These are phyloP conservation scores for Tuberolachnus salignus DNA, from an alignment of 2,888 invertebrate genomes.

Conservation along the genomic window DNA sequence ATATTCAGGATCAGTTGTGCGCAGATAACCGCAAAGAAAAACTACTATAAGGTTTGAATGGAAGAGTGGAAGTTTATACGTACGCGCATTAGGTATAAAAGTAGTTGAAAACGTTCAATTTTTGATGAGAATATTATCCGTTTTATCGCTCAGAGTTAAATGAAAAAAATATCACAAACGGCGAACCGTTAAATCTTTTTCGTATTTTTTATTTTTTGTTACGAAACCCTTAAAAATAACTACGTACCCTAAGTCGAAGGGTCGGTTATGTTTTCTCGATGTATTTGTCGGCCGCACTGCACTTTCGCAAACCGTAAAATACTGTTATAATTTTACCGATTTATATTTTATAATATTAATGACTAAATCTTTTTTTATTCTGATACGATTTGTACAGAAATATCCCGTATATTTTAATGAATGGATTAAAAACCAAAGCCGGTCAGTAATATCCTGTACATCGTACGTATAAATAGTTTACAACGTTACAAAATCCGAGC, in stretches of 20 bases:
- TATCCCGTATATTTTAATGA: too few species aligned
- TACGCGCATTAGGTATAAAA: conserved; percentile 11
- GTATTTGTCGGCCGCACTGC: neutral
- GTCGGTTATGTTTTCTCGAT: neutral
- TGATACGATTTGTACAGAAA: too few species aligned
- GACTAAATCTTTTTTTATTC: too few species aligned
- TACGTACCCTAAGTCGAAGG: neutral
- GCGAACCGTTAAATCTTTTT: neutral
- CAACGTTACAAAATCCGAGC: too few species aligned
- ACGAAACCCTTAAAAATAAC: conserved; percentile 31
- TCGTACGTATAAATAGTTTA: too few species aligned
- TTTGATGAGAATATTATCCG: conserved; percentile 9
- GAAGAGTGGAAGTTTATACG: neutral
- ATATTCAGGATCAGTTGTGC: neutral
- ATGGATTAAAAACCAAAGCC: too few species aligned
- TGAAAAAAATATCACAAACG: conserved; percentile 8
- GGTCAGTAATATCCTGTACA: too few species aligned
- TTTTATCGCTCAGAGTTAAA: conserved; percentile 24
- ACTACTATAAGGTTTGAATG: neutral
- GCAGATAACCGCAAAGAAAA: neutral
- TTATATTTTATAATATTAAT: too few species aligned
- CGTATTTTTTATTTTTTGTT: neutral
- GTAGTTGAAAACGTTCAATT: conserved; percentile 1
- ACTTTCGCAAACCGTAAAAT: neutral
- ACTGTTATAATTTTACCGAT: neutral